phyloP scores from a whole-genome alignment of 1,140 invertebrate genomes.

The Heliconius melpomene region DNA sequence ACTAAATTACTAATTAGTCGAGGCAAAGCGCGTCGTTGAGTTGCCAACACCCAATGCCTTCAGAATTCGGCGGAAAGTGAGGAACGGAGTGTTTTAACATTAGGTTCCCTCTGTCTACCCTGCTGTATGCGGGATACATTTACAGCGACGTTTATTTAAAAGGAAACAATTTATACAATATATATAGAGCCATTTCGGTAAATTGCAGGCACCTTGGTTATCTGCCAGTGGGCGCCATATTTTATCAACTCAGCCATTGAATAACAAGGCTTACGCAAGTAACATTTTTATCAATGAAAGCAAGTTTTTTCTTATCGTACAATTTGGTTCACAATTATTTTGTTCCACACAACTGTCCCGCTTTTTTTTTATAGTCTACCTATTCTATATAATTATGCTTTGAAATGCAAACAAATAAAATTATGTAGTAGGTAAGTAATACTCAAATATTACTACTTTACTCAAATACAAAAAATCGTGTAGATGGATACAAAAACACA shows the following conservation, averaged over 20 bases:
- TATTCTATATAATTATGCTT: neutral
- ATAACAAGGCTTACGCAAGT: slow-evolving; percentile 62
- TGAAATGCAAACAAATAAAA: neutral
- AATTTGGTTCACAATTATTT: slow-evolving; percentile 11
- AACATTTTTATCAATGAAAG: slow-evolving; percentile 61
- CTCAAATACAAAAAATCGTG: no score
- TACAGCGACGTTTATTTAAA: neutral
- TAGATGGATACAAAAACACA: no score
- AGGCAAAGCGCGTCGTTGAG: no score
- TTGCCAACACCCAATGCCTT: no score
- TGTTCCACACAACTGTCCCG: no score
- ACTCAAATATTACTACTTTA: no score
- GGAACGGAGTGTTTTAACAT: no score
- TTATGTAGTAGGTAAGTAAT: no score
- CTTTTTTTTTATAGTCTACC: neutral
- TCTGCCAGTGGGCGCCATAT: slow-evolving; percentile 34
- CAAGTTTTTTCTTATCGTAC: slow-evolving; percentile 52
- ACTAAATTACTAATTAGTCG: neutral
- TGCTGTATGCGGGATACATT: no score
- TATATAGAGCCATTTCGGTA: neutral
- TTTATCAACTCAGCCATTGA: slow-evolving; percentile 58
- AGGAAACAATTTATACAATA: neutral
- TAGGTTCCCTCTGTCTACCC: no score
- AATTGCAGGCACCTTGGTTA: slow-evolving; percentile 30
- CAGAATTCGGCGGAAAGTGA: no score